Base-by-base conservation (phyloP, 2,797 vertebrate species). In the Falco biarmicus region DNA sequence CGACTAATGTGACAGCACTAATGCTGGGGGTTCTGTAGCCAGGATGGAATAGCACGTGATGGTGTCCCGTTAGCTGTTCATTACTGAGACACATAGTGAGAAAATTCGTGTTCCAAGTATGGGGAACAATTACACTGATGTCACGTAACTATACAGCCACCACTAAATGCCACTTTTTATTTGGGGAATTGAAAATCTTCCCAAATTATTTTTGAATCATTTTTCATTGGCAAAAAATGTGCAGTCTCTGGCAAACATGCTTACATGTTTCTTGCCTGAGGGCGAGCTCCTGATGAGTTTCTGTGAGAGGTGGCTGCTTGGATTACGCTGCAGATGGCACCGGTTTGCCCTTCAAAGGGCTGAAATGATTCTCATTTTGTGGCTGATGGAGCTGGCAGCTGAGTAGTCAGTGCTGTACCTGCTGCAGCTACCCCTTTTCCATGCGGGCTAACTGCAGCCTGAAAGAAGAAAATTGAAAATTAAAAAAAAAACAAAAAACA, bases 211-310 rank as follows among this genome's bases (percentile, higher is more conserved):
- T 80, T 61, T 48, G 4, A 60, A 43, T 37, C 0, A 15, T 14
- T 56, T 79, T 45, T 84, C 25, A 9, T 32, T 31, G 25, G n/a
- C 13, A 32, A 59, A 45, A 24, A 48, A 25, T 50, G 24, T 63
- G 5, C 2, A 0, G 8, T 39, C 41, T 61, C 4, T 57, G 26
- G 37, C 24, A 76, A 48, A 51, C 0, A 0, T 60, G 26, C 41
- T 43, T 47, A 24, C 18, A 2, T n/a, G 13, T 80, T 83, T 68
- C 34, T 65, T 93, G 39, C 29, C 54, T 56, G n/a, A 26, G 34
- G 24, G 18, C 10, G 3, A 8, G 18, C 14, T 51, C 50, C 41
- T 73, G 8, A 6, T 34, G 21, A 17, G 9, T 39, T 81, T 77
- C 41, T 81, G 45, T 69, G 43, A 39, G 11, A 77, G 15, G 13